Evolutionary conservation across 2,888 invertebrate species (phyloP).

Genomic region (Lasioglossum marginatum): DNA sequence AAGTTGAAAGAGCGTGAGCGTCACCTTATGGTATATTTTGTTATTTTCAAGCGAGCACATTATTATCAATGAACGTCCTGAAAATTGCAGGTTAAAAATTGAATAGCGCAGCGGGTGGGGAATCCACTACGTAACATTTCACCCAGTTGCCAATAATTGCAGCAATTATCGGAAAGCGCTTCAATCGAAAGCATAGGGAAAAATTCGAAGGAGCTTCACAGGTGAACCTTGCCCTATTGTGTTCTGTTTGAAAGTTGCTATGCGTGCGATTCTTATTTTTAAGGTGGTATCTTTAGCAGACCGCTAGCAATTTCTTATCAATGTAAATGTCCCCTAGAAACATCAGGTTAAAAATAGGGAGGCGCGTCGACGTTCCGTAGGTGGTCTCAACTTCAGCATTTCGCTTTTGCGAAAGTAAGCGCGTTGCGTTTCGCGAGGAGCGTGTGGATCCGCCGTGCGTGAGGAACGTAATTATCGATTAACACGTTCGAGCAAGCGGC

Average conservation of each 20-base stretch:
- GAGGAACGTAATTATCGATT: slow-evolving; percentile 38
- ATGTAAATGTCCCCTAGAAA: not conserved
- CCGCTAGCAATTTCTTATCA: not conserved
- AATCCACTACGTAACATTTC: not conserved
- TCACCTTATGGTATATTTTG: not conserved
- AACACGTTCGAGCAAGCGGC: slow-evolving; percentile 10
- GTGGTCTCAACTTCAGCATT: not conserved
- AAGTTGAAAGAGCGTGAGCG: not conserved
- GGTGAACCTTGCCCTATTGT: not conserved
- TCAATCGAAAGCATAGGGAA: not conserved
- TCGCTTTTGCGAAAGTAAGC: not conserved
- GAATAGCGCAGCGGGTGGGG: too few relatives aligned
- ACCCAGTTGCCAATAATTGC: not conserved
- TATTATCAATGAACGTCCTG: not conserved
- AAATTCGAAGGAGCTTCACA: not conserved
- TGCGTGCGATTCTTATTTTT: not conserved
- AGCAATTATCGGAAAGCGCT: not conserved
- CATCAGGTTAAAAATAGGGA: not conserved
- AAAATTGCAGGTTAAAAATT: not conserved
- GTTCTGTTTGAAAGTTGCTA: not conserved
- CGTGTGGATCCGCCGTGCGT: slow-evolving; percentile 14
- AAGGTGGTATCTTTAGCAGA: not conserved
- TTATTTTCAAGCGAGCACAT: not conserved
- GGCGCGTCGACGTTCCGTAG: not conserved
- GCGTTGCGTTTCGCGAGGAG: not conserved